Percentiles rank a stretch among this genome's conserved stretches.
phyloP scores from a whole-genome alignment of 2,797 vertebrate species.

The Alca torda region DNA sequence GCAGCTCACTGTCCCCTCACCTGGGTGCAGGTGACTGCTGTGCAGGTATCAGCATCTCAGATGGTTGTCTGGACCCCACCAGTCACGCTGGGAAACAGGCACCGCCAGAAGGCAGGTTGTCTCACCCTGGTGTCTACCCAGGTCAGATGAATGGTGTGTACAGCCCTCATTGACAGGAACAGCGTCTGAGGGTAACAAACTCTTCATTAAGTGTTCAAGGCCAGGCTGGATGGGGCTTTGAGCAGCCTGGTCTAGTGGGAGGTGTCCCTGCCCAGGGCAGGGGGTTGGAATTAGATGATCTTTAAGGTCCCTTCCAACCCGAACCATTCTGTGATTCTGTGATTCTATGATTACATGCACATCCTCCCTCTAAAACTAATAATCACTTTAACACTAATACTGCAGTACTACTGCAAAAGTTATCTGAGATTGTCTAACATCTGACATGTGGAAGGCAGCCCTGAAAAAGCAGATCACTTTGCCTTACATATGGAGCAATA shows the following conservation, averaged over 20 bases:
- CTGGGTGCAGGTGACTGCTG: neutral
- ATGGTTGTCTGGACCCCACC: neutral
- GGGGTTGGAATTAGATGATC: too few species aligned
- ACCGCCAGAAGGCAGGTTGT: neutral
- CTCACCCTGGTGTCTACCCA: neutral
- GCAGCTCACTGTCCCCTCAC: neutral
- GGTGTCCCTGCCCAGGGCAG: too few species aligned
- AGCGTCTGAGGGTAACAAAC: neutral
- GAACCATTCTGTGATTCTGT: too few species aligned
- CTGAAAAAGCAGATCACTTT: neutral
- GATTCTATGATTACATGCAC: too few species aligned
- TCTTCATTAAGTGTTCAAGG: too few species aligned
- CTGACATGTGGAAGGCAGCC: neutral
- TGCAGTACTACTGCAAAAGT: rapidly evolving
- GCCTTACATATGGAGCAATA: neutral
- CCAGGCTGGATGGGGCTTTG: too few species aligned
- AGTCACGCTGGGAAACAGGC: neutral
- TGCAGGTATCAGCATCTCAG: neutral
- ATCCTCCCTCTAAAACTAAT: neutral
- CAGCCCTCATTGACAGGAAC: neutral
- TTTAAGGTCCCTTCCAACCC: too few species aligned
- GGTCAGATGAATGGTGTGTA: rapidly evolving
- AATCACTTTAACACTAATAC: too few species aligned
- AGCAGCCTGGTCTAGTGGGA: too few species aligned
- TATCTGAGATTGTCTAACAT: neutral